A percentile compares a stretch with the other conserved stretches of the same genome.
phyloP scores from a whole-genome alignment of 2,797 vertebrate genomes.

The Alfaro cultratus region DNA sequence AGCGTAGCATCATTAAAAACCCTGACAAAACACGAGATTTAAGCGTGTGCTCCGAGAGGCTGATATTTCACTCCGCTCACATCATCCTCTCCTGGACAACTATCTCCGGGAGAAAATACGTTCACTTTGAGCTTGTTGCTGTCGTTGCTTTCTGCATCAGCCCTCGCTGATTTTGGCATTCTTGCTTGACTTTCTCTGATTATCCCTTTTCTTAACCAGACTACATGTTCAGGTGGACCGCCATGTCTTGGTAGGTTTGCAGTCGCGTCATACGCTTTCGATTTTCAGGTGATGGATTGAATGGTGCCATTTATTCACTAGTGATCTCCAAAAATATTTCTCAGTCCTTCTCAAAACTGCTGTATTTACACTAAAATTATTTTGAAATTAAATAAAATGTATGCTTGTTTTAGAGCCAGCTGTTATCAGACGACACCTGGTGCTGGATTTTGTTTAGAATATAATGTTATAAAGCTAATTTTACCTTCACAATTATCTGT shows the following conservation, averaged over 20 bases:
- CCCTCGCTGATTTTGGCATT: neutral
- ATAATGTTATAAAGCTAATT: neutral
- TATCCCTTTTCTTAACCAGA: neutral
- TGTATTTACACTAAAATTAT: too few relatives aligned
- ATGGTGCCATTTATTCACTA: neutral
- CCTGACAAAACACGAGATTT: constrained; percentile 57
- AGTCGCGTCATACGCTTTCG: neutral
- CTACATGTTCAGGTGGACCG: neutral
- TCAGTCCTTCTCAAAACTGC: neutral
- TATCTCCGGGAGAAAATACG: constrained; percentile 30
- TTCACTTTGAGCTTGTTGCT: neutral
- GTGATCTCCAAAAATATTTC: neutral
- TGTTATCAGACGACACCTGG: neutral
- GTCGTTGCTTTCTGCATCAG: neutral
- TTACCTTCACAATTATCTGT: neutral
- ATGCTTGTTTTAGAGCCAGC: neutral
- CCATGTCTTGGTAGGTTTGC: neutral
- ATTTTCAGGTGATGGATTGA: neutral
- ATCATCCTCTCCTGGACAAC: constrained; percentile 30
- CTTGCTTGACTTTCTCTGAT: neutral
- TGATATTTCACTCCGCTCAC: constrained; percentile 39
- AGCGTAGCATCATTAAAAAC: constrained; percentile 67
- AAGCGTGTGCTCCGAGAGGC: constrained; percentile 28
- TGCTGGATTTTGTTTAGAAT: neutral
- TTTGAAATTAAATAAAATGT: neutral